A percentile compares a stretch with the other conserved stretches of the same genome.
These are phyloP conservation scores for Taphrorychus bicolor DNA, from an alignment of 2,888 invertebrate genomes.

Conservation along the genomic window DNA sequence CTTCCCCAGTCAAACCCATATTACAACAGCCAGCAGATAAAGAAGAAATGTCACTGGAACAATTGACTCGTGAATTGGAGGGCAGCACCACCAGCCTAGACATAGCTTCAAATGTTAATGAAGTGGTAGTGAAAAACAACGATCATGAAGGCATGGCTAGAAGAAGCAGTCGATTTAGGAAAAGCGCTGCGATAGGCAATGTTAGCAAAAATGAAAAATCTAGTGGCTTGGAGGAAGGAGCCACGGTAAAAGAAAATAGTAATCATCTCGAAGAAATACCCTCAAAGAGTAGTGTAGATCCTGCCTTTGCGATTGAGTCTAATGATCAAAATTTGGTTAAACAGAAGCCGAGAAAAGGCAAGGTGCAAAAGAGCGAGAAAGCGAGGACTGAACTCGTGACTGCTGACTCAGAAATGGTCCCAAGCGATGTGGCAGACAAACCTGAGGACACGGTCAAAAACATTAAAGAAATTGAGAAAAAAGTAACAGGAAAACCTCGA, in stretches of 20 bases:
- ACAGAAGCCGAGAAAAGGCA: background rate
- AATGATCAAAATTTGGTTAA: background rate
- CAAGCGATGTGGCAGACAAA: background rate
- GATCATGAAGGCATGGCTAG: background rate
- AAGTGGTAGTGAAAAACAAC: background rate
- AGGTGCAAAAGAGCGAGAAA: background rate
- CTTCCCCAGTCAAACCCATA: background rate
- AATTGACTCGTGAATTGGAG: slow-evolving; percentile 11
- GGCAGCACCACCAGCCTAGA: background rate
- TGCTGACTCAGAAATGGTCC: background rate
- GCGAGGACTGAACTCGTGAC: background rate
- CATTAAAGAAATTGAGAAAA: background rate
- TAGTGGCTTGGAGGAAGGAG: background rate
- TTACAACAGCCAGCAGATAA: background rate
- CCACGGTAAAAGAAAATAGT: background rate
- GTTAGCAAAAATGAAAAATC: background rate
- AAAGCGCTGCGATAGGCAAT: background rate
- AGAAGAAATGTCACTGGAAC: slow-evolving; percentile 15
- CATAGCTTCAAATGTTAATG: background rate
- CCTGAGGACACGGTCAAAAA: background rate
- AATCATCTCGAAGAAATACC: background rate
- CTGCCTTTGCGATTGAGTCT: background rate
- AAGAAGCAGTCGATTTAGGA: background rate
- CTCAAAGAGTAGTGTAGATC: background rate
- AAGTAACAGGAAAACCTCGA: background rate